Percentiles rank a stretch among this genome's conserved stretches.
phyloP scores from a whole-genome alignment of 2,888 invertebrate genomes.

The Epicampocera succincta region DNA sequence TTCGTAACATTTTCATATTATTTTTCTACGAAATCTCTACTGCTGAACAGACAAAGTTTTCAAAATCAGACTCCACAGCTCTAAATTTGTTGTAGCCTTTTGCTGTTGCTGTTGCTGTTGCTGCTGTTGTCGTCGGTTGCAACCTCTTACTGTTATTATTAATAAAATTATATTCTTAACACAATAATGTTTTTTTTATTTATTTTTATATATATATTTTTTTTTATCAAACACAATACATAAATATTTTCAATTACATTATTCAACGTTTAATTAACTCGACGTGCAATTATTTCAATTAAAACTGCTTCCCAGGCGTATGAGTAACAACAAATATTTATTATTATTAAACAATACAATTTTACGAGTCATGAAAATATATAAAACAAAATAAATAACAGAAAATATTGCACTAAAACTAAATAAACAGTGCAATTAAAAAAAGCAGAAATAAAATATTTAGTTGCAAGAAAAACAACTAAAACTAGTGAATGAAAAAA shows the following conservation, averaged over 20 bases:
- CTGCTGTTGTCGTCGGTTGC: conserved; percentile 29
- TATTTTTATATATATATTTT: neutral
- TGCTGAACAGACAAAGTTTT: conserved; percentile 43
- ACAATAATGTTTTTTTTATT: conserved; percentile 28
- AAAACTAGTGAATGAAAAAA: no score
- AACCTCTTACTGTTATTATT: conserved; percentile 45
- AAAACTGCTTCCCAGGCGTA: conserved; percentile 80
- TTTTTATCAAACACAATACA: conserved; percentile 17
- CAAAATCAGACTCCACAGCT: conserved; percentile 43
- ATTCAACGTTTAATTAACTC: conserved; percentile 82
- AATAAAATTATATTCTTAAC: conserved; percentile 56
- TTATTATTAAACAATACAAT: conserved; percentile 54
- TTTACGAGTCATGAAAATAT: conserved; percentile 60
- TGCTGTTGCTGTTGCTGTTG: conserved; percentile 38
- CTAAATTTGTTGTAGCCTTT: conserved; percentile 39
- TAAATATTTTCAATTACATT: conserved; percentile 78
- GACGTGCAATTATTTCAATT: conserved; percentile 82
- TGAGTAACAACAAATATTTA: conserved; percentile 75
- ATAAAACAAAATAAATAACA: conserved; percentile 45
- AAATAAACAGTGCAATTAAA: conserved; percentile 20
- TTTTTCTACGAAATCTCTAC: conserved; percentile 32
- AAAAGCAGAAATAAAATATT: conserved; percentile 9
- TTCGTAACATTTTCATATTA: conserved; percentile 24
- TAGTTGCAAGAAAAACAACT: neutral
- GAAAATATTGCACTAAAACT: conserved; percentile 4